These are phyloP conservation scores for Muntiacus reevesi DNA, from an alignment of 2,113 vertebrate genomes.

Conservation along the genomic window DNA sequence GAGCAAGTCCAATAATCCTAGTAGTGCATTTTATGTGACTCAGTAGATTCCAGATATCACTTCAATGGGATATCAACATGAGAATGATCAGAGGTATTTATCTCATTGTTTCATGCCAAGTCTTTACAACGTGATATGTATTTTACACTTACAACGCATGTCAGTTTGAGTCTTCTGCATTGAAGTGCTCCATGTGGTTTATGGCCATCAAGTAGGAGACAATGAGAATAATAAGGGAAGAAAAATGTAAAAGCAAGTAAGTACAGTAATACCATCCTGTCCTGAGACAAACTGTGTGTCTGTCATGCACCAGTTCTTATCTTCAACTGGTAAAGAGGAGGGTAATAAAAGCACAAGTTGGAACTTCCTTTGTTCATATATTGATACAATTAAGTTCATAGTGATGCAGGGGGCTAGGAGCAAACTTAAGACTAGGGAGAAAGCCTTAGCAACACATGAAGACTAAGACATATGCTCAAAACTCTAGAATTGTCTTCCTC, in stretches of 20 bases:
- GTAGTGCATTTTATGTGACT: background rate
- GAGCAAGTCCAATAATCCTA: background rate
- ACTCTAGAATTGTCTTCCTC: background rate
- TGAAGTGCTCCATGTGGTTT: background rate
- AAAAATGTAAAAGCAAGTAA: background rate
- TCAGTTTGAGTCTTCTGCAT: background rate
- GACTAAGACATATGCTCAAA: background rate
- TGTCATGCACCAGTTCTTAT: background rate
- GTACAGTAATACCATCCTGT: background rate
- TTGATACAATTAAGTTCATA: background rate
- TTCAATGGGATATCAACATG: background rate
- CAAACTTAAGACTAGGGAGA: background rate
- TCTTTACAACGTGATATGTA: background rate
- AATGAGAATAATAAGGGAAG: rapidly evolving
- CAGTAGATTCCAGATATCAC: background rate
- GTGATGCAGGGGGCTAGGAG: background rate
- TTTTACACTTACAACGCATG: background rate
- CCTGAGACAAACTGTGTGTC: background rate
- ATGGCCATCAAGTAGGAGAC: background rate
- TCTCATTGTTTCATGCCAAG: background rate
- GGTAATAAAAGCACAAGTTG: background rate
- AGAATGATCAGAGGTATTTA: background rate
- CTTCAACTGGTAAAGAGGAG: no score
- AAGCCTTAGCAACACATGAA: background rate
- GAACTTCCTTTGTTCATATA: background rate